A percentile compares a stretch with the other conserved stretches of the same genome.
Conservation (phyloP, 2,797 vertebrate genomes). For the Peromyscus eremicus region DNA sequence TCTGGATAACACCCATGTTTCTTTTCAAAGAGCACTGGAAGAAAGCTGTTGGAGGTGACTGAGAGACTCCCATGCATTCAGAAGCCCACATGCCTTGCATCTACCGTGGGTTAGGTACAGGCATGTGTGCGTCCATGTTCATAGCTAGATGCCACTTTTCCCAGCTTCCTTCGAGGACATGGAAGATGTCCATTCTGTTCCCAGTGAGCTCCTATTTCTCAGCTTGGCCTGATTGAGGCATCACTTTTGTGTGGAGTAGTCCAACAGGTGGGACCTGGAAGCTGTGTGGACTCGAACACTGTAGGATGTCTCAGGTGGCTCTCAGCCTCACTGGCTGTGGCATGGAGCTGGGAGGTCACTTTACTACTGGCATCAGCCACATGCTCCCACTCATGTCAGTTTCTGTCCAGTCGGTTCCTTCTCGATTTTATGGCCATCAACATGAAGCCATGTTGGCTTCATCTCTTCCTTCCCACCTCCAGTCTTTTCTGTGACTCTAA, state of each 20-base stretch:
- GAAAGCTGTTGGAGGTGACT: neutral
- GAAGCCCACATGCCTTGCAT: neutral
- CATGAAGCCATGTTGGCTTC: neutral
- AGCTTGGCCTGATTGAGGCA: neutral
- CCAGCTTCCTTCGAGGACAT: neutral
- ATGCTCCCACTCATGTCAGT: accelerated
- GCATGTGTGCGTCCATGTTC: too few species aligned
- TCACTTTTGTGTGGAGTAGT: neutral
- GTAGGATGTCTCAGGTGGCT: accelerated
- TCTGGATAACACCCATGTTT: neutral
- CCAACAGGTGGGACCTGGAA: neutral
- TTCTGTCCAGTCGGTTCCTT: neutral
- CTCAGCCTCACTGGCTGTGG: neutral
- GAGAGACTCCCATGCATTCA: neutral
- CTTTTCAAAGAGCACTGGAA: neutral
- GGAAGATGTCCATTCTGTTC: neutral
- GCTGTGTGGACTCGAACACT: neutral
- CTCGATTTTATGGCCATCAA: neutral
- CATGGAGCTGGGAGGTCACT: neutral
- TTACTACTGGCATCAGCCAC: neutral
- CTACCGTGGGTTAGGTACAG: too few species aligned
- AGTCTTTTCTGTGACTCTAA: neutral
- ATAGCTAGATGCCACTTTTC: neutral
- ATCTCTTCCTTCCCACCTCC: neutral
- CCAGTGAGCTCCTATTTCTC: neutral